Conservation (phyloP, 2,113 vertebrate species). For the Nyctereutes procyonoides region DNA sequence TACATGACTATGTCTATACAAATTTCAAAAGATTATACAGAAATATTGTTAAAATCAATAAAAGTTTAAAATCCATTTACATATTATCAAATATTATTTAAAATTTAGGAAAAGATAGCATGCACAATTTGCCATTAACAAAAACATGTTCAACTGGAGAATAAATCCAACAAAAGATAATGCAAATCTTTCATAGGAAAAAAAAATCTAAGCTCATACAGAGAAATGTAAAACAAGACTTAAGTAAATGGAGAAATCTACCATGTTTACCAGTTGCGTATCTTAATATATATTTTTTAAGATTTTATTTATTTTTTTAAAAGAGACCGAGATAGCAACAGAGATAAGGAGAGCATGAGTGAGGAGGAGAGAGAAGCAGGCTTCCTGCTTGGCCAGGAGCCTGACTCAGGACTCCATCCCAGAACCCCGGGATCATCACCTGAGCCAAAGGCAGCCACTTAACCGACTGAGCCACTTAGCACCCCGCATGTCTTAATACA, state of each 20-base stretch:
- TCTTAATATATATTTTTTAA: background rate
- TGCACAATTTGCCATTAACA: background rate
- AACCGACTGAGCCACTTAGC: too few species aligned
- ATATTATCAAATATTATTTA: background rate
- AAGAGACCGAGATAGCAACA: too few species aligned
- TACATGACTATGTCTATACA: background rate
- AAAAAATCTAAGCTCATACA: background rate
- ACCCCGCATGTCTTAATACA: background rate
- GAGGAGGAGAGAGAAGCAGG: too few species aligned
- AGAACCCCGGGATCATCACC: too few species aligned
- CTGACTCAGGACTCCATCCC: too few species aligned
- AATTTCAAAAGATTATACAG: background rate
- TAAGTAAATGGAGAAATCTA: background rate
- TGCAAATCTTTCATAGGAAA: background rate
- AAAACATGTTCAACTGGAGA: background rate
- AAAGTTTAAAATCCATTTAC: background rate
- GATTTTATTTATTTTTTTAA: too few species aligned
- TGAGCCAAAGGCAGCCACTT: too few species aligned
- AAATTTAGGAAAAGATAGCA: background rate
- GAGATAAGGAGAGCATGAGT: too few species aligned
- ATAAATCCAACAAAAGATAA: background rate
- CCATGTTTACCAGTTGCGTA: background rate
- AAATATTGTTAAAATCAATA: background rate
- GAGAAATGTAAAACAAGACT: background rate
- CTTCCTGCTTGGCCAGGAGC: too few species aligned